phyloP scores from a whole-genome alignment of 1,140 invertebrate genomes.

The Harlomillsia oculata region DNA sequence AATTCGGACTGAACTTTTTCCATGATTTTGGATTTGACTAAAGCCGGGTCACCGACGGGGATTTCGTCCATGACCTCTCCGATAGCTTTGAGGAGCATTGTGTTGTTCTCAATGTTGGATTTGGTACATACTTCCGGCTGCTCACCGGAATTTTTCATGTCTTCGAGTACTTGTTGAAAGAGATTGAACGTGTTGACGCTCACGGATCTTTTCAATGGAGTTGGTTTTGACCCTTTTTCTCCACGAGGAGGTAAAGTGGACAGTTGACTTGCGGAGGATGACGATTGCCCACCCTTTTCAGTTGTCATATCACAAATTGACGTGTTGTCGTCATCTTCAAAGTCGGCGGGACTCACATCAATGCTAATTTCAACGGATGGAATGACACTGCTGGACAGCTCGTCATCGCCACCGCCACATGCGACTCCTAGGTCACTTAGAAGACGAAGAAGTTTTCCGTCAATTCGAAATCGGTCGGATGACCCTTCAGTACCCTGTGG shows the following conservation, averaged over 20 bases:
- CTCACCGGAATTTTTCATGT: neutral
- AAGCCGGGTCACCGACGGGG: neutral
- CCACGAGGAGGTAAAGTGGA: too few species aligned
- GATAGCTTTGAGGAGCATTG: neutral
- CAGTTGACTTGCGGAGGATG: too few species aligned
- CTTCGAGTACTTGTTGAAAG: neutral
- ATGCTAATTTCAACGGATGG: neutral
- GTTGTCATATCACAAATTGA: neutral
- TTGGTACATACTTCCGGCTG: neutral
- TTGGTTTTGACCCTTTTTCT: neutral
- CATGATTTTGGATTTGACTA: neutral
- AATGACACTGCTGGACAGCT: neutral
- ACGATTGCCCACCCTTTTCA: neutral
- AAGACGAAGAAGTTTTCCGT: too few species aligned
- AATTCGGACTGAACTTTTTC: constrained; percentile 11
- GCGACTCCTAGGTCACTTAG: too few species aligned
- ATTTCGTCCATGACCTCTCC: constrained; percentile 4
- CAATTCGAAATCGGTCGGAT: too few species aligned
- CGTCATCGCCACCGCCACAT: too few species aligned
- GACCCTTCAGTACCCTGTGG: too few species aligned
- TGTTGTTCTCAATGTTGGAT: neutral
- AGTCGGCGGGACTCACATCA: neutral
- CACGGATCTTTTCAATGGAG: neutral
- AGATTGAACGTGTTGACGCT: constrained; percentile 4
- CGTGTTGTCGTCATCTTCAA: neutral